Conservation (phyloP, 1,140 invertebrate species). For the Gerris buenoi region DNA sequence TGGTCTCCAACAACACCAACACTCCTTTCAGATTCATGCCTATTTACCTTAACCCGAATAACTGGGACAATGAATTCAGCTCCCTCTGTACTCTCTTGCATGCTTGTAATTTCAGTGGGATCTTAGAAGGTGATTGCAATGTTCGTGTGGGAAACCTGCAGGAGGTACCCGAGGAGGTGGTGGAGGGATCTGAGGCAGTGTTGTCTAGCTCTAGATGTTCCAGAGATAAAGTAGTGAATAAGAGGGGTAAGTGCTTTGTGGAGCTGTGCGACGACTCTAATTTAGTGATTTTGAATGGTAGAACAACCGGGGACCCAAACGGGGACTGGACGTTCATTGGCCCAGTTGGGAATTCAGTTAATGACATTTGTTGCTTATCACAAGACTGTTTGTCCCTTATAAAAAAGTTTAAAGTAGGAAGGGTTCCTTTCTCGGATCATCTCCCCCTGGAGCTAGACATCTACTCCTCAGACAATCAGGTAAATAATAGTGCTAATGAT, state of each 20-base stretch:
- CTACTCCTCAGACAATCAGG: not conserved
- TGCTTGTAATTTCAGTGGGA: not conserved
- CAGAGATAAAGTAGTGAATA: not conserved
- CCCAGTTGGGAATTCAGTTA: not conserved
- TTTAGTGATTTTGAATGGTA: not conserved
- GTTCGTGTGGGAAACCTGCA: not conserved
- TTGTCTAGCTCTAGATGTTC: not conserved
- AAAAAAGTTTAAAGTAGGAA: not conserved
- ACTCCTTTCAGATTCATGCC: not conserved
- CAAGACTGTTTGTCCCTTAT: not conserved
- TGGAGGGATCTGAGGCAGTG: not conserved
- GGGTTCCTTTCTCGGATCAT: not conserved
- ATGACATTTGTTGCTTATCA: not conserved
- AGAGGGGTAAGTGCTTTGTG: not conserved
- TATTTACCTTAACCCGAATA: not conserved
- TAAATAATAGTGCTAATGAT: not conserved
- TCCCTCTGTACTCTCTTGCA: not conserved
- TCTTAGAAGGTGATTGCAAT: not conserved
- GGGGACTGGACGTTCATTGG: not conserved
- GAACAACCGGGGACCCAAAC: not conserved
- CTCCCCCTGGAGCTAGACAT: not conserved
- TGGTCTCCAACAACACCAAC: not conserved
- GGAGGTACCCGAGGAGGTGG: not conserved
- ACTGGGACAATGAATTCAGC: not conserved
- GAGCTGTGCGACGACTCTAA: not conserved